Conservation (phyloP, 2,888 invertebrate genomes). For the Lithosia quadra region DNA sequence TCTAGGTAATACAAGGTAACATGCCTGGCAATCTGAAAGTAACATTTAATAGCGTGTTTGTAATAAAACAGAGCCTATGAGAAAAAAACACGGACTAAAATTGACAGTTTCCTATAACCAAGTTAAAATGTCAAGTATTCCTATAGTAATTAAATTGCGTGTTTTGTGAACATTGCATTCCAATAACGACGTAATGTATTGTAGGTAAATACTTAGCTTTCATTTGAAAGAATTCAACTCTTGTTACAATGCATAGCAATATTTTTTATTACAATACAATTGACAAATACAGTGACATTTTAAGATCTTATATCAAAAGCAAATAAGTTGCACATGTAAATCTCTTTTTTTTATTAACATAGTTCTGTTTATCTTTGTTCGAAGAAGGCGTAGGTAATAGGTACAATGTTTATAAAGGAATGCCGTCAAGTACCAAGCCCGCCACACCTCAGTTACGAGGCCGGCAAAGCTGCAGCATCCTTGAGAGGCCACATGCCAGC, state of each 20-base stretch:
- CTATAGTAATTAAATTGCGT: not conserved
- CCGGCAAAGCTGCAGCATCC: constrained; percentile 76
- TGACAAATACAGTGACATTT: not conserved
- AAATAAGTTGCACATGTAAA: constrained; percentile 31
- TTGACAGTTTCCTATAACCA: not conserved
- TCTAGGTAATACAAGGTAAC: not conserved
- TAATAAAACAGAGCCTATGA: not conserved
- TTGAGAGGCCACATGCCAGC: constrained; percentile 85
- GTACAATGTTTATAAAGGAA: constrained; percentile 73
- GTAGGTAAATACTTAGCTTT: not conserved
- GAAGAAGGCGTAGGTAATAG: constrained; percentile 53
- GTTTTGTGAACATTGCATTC: not conserved
- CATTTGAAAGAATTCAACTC: not conserved
- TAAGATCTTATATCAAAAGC: not conserved
- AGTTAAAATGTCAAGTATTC: not conserved
- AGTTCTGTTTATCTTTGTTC: constrained; percentile 44
- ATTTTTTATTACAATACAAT: not conserved
- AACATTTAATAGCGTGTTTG: not conserved
- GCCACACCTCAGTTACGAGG: constrained; percentile 79
- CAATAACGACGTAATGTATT: not conserved
- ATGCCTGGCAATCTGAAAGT: not conserved
- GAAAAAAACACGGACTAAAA: no score
- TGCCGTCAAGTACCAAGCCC: constrained; percentile 64
- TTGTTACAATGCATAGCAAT: not conserved
- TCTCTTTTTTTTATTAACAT: constrained; percentile 33